Evolutionary conservation across 2,888 invertebrate species (phyloP).

Genomic region (Agonopterix heracliana): DNA sequence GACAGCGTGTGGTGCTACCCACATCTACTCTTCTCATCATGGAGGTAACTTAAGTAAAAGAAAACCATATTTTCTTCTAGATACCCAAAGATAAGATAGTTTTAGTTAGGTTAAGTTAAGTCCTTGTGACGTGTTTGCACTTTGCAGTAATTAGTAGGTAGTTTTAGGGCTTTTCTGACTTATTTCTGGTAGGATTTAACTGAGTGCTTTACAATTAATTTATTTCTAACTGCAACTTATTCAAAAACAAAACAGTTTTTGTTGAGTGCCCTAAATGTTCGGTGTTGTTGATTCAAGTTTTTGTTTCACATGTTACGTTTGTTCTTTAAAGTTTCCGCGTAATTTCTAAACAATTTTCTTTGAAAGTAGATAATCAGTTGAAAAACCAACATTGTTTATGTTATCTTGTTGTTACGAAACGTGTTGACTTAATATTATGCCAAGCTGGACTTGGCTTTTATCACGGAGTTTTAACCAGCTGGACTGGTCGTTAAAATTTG

Average conservation of each 20-base stretch:
- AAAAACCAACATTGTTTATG: not conserved
- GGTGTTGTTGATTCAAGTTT: conserved; percentile 50
- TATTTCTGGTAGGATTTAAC: too few species aligned
- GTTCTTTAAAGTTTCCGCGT: not conserved
- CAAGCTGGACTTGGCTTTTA: too few species aligned
- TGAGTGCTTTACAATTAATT: too few species aligned
- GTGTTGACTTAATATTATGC: too few species aligned
- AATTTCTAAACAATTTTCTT: too few species aligned
- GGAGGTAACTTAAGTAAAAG: too few species aligned
- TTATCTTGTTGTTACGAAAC: too few species aligned
- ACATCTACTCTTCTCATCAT: too few species aligned
- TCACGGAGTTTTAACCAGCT: not conserved
- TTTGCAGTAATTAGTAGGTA: not conserved
- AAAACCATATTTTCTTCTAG: conserved; percentile 25
- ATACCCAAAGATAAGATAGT: conserved; percentile 52
- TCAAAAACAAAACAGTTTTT: conserved; percentile 8
- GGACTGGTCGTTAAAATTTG: not conserved
- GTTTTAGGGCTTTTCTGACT: not conserved
- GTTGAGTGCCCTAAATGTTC: conserved; percentile 64
- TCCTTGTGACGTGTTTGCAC: conserved; percentile 16
- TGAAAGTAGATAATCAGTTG: not conserved
- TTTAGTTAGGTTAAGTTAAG: conserved; percentile 22
- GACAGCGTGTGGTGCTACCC: too few species aligned
- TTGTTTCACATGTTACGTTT: conserved; percentile 36
- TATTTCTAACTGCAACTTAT: not conserved